Evolutionary conservation across 2,888 invertebrate species (phyloP).

Genomic region (Dicycla oo): DNA sequence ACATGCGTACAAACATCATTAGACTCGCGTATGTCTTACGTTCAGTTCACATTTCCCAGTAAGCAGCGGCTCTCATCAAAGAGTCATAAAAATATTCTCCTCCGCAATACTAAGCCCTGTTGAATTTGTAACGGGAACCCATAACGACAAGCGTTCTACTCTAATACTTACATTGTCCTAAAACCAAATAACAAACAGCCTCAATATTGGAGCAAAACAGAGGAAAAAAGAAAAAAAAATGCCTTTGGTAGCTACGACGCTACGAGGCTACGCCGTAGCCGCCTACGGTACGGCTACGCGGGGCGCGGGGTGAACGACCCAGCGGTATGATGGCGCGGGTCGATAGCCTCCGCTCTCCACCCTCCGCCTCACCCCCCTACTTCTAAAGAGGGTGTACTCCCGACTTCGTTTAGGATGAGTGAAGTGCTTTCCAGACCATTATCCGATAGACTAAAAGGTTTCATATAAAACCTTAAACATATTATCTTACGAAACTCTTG

Average conservation of each 20-base stretch:
- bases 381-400: constrained; percentile 73
- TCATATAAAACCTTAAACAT: constrained; percentile 70
- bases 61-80: constrained; percentile 47
- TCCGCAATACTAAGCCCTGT: constrained; percentile 57
- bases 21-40: background rate
- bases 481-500: constrained; percentile 59
- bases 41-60: constrained; percentile 32
- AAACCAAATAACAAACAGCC: constrained; percentile 72
- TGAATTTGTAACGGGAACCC: constrained; percentile 63
- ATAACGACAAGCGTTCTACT: constrained; percentile 57
- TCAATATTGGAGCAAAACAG: constrained; percentile 74
- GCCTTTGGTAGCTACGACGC: constrained; percentile 71
- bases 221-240: constrained; percentile 68
- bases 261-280: constrained; percentile 73
- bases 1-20: constrained; percentile 1
- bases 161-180: constrained; percentile 71
- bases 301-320: constrained; percentile 86
- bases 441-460: constrained; percentile 75
- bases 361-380: constrained; percentile 60
- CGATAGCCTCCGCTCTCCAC: constrained; percentile 79
- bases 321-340: constrained; percentile 81
- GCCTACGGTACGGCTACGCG: constrained; percentile 75
- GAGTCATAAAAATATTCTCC: constrained; percentile 52
- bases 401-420: constrained; percentile 78
- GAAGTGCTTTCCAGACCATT: constrained; percentile 75